These are phyloP conservation scores for Lacanobia wlatinum DNA, from an alignment of 2,888 invertebrate genomes.

Conservation along the genomic window DNA sequence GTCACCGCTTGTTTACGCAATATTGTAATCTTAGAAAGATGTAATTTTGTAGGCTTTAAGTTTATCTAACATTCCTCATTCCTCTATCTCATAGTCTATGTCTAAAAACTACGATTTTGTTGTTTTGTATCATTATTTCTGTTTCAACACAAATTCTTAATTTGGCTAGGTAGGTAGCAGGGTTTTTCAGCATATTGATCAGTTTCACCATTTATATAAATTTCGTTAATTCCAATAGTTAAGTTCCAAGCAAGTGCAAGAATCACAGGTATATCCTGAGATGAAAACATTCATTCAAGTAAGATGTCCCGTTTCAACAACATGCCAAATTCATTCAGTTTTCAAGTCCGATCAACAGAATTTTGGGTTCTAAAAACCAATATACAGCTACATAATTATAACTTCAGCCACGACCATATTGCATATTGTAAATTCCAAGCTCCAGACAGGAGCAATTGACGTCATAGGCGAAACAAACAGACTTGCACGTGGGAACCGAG, in stretches of 20 bases:
- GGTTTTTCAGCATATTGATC: too few relatives aligned
- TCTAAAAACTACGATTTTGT: too few relatives aligned
- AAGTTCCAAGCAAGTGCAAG: too few relatives aligned
- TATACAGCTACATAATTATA: background rate
- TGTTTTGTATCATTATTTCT: too few relatives aligned
- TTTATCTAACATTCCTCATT: conserved; percentile 23
- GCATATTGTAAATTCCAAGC: conserved; percentile 43
- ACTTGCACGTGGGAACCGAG: conserved; percentile 63
- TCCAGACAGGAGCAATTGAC: conserved; percentile 53
- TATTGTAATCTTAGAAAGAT: conserved; percentile 42
- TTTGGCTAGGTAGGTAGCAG: too few relatives aligned
- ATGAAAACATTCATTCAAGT: too few relatives aligned
- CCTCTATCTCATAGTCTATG: background rate
- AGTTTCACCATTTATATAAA: too few relatives aligned
- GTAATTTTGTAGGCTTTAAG: conserved; percentile 21
- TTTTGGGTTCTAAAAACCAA: background rate
- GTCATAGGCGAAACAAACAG: conserved; percentile 58
- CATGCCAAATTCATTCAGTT: background rate
- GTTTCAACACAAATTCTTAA: too few relatives aligned
- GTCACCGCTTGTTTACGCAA: conserved; percentile 51
- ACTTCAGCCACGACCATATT: conserved; percentile 24
- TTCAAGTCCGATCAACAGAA: background rate
- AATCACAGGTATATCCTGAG: too few relatives aligned
- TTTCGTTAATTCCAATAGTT: too few relatives aligned
- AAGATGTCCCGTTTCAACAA: too few relatives aligned